Percentiles rank a stretch among this genome's conserved stretches.
Conservation (phyloP, 2,797 vertebrate species). For the Phyllotis vaccarum region DNA sequence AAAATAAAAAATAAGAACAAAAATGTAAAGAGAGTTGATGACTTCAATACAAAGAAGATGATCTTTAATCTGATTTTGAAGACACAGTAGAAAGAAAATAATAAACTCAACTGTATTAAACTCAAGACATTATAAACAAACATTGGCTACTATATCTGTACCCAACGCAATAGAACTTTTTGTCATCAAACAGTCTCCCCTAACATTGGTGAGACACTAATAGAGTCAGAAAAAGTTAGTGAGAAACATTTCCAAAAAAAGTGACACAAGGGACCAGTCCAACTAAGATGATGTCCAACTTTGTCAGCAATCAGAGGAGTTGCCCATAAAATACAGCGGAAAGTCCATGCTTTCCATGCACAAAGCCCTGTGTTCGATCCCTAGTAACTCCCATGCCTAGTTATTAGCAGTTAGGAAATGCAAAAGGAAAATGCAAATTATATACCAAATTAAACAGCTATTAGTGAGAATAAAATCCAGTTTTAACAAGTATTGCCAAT, state of each 20-base stretch:
- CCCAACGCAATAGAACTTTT: neutral
- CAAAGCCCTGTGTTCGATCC: too few species aligned
- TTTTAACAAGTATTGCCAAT: neutral
- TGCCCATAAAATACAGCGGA: neutral
- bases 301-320: neutral
- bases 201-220: neutral
- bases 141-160: neutral
- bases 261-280: neutral
- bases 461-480: neutral
- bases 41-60: neutral
- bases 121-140: neutral
- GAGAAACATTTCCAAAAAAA: slow-evolving; percentile 2
- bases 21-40: neutral
- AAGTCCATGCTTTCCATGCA: neutral
- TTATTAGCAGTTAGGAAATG: slow-evolving; percentile 19
- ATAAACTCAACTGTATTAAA: neutral
- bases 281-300: neutral
- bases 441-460: neutral
- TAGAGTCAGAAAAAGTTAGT: neutral
- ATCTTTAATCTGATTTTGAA: neutral
- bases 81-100: neutral
- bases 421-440: slow-evolving; percentile 46
- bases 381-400: neutral
- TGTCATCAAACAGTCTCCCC: neutral
- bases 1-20: slow-evolving; percentile 20